phyloP scores from a whole-genome alignment of 2,888 invertebrate genomes.

The Lepidocyrtoides sp. region DNA sequence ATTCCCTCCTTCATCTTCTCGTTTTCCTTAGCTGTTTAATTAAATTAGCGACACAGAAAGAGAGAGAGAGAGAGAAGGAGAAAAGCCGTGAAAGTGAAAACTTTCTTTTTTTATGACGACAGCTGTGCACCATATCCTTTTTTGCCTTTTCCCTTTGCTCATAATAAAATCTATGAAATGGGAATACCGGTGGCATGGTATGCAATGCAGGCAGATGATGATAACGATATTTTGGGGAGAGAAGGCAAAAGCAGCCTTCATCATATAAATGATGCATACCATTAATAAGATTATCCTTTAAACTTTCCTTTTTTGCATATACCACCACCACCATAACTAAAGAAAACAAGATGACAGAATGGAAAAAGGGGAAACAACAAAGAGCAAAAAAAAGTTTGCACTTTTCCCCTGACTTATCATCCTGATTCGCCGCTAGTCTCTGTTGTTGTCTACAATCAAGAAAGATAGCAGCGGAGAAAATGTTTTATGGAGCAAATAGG shows the following conservation, averaged over 20 bases:
- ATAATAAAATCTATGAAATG: not conserved
- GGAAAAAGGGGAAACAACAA: not conserved
- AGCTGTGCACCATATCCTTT: slow-evolving; percentile 27
- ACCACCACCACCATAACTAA: not conserved
- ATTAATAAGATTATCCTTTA: slow-evolving; percentile 46
- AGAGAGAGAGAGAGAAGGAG: too few species aligned
- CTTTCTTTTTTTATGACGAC: slow-evolving; percentile 56
- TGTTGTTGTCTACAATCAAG: too few species aligned
- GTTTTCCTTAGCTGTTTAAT: slow-evolving; percentile 36
- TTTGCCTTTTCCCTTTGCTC: not conserved
- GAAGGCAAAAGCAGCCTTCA: not conserved
- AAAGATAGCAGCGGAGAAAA: not conserved
- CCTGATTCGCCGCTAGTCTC: not conserved
- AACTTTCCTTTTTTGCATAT: not conserved
- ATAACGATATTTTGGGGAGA: too few species aligned
- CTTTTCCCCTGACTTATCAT: not conserved
- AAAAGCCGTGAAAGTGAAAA: slow-evolving; percentile 49
- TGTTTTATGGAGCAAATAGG: not conserved
- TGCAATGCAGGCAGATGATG: not conserved
- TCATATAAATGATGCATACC: slow-evolving; percentile 20
- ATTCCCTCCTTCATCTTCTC: not conserved
- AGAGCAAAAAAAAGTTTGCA: not conserved
- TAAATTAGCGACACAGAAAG: slow-evolving; percentile 35
- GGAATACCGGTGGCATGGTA: slow-evolving; percentile 4
- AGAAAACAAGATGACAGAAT: not conserved